Conservation (phyloP, 2,113 vertebrate genomes). For the Gasterosteus aculeatus region DNA sequence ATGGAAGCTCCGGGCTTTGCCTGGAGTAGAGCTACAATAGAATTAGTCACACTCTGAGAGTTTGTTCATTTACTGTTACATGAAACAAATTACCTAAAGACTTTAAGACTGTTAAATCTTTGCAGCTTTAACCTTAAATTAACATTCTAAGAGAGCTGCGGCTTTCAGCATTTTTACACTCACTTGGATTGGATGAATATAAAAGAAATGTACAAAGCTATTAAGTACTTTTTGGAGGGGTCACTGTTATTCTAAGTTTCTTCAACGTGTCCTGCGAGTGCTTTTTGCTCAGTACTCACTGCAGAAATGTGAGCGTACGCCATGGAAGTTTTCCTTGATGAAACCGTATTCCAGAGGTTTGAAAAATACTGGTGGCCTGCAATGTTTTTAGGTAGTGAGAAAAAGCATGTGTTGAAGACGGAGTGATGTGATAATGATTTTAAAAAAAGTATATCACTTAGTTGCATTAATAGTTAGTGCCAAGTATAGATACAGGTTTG, state of each 20-base stretch:
- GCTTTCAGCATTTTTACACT: conserved; percentile 54
- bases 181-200: conserved; percentile 36
- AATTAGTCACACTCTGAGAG: conserved; percentile 69
- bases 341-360: conserved; percentile 7
- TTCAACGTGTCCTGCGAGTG: conserved; percentile 31
- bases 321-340: conserved; percentile 25
- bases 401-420: not conserved
- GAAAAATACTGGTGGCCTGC: conserved; percentile 15
- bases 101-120: conserved; percentile 83
- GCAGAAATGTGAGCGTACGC: conserved; percentile 30
- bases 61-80: conserved; percentile 64
- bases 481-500: conserved; percentile 5
- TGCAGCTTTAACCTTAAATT: conserved; percentile 74
- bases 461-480: conserved; percentile 12
- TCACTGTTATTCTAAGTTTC: conserved; percentile 42
- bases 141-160: conserved; percentile 47
- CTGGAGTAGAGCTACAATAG: conserved; percentile 44
- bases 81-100: conserved; percentile 76
- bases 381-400: conserved; percentile 24
- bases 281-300: conserved; percentile 35
- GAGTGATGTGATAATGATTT: conserved; percentile 19
- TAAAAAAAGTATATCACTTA: conserved; percentile 8
- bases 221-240: conserved; percentile 33
- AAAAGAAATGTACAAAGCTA: conserved; percentile 41
- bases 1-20: conserved; percentile 46